Conservation (phyloP, 92 coral and sea anemone species). For the Epizoanthus illoricatus region DNA sequence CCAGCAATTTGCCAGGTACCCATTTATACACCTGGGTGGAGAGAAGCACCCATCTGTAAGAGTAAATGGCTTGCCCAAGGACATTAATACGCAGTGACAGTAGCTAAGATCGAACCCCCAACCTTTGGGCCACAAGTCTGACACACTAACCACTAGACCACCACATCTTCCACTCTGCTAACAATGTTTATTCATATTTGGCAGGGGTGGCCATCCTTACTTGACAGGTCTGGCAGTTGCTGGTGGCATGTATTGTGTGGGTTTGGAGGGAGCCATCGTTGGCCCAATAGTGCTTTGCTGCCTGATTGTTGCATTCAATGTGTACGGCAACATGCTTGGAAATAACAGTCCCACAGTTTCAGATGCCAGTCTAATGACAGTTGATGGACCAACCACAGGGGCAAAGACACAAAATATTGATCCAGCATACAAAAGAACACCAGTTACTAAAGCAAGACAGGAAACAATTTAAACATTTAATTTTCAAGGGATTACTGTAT, state of each 20-base stretch:
- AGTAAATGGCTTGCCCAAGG: no score
- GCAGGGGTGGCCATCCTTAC: slow-evolving; percentile 97
- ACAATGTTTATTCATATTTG: not conserved
- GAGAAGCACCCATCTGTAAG: no score
- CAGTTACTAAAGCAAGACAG: slow-evolving; percentile 1
- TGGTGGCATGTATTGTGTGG: slow-evolving; percentile 96
- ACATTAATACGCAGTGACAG: no score
- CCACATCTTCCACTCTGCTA: no score
- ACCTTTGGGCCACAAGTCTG: no score
- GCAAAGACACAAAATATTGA: slow-evolving; percentile 18
- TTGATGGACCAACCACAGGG: slow-evolving; percentile 44
- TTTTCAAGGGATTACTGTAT: no score
- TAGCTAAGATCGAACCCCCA: no score
- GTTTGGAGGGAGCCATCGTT: slow-evolving; percentile 95
- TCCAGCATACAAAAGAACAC: slow-evolving; percentile 6
- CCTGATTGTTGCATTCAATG: slow-evolving; percentile 90
- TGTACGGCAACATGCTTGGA: slow-evolving; percentile 82
- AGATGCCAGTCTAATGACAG: slow-evolving; percentile 51
- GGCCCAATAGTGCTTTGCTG: slow-evolving; percentile 98
- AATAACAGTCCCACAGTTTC: slow-evolving; percentile 58
- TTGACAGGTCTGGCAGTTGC: slow-evolving; percentile 98
- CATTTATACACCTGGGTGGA: no score
- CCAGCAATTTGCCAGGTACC: no score
- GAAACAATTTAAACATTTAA: not conserved
- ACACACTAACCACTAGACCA: no score